Conservation (phyloP, 1,140 invertebrate species). For the Ips nitidus region DNA sequence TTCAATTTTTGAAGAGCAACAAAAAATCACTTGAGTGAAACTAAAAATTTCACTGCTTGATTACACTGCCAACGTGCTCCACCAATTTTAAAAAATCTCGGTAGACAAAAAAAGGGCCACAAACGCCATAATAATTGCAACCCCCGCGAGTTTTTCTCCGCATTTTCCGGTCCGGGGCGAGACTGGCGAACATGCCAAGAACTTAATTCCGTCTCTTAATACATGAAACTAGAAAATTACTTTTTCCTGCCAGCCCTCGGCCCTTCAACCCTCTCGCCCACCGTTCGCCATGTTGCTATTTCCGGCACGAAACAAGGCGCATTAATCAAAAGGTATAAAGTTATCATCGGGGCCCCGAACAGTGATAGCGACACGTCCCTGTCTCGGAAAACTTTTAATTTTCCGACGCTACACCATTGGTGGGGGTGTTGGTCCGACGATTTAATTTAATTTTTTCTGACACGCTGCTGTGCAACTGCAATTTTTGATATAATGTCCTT, state of each 20-base stretch:
- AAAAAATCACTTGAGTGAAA: no score
- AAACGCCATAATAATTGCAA: no score
- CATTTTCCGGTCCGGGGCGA: no score
- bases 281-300: not conserved
- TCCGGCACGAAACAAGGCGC: not conserved
- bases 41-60: no score
- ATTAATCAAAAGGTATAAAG: constrained; percentile 4
- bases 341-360: not conserved
- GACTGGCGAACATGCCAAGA: not conserved
- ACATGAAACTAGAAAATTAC: not conserved
- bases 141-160: no score
- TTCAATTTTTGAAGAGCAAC: no score
- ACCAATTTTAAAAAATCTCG: no score
- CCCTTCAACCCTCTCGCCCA: no score
- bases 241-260: not conserved
- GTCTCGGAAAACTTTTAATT: constrained; percentile 1
- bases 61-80: no score
- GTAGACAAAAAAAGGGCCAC: no score
- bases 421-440: not conserved
- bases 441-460: constrained; percentile 1
- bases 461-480: not conserved
- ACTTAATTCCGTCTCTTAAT: not conserved
- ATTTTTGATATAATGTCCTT: not conserved
- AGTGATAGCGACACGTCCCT: not conserved
- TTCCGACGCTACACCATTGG: not conserved